Evolutionary conservation across 2,888 invertebrate species (phyloP).

Genomic region (Brachylomia viminalis): DNA sequence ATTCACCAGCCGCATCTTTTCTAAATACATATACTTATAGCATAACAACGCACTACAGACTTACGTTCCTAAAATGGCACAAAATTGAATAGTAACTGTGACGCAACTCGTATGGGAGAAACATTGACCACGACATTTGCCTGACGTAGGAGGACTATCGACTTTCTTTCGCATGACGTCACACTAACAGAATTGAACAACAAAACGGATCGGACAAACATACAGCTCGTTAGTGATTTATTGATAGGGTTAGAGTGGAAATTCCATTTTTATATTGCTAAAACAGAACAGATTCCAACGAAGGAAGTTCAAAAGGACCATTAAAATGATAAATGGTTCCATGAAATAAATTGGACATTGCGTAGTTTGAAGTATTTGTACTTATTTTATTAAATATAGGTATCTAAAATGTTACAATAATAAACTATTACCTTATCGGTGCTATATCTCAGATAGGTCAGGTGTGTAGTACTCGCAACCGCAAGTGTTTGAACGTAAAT

Average conservation of each 20-base stretch:
- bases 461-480: too few relatives aligned
- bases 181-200: constrained; percentile 47
- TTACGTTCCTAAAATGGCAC: constrained; percentile 6
- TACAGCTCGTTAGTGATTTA: constrained; percentile 37
- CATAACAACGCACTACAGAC: not conserved
- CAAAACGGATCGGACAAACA: constrained; percentile 49
- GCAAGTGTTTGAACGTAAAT: too few relatives aligned
- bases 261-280: constrained; percentile 25
- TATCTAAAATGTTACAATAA: not conserved
- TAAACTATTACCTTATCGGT: not conserved
- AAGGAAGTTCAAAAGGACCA: constrained; percentile 2
- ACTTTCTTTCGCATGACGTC: constrained; percentile 59
- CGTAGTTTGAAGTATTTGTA: not conserved
- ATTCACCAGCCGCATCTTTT: not conserved
- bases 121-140: constrained; percentile 47
- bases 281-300: constrained; percentile 19
- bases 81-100: constrained; percentile 22
- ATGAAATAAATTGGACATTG: constrained; percentile 4
- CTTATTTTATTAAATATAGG: not conserved
- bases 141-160: constrained; percentile 37
- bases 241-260: constrained; percentile 25
- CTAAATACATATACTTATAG: not conserved
- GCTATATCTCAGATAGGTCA: too few relatives aligned
- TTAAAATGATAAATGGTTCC: constrained; percentile 17
- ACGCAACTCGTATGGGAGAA: constrained; percentile 35